phyloP scores from a whole-genome alignment of 2,113 vertebrate genomes.

The Hirundichthys speculiger region DNA sequence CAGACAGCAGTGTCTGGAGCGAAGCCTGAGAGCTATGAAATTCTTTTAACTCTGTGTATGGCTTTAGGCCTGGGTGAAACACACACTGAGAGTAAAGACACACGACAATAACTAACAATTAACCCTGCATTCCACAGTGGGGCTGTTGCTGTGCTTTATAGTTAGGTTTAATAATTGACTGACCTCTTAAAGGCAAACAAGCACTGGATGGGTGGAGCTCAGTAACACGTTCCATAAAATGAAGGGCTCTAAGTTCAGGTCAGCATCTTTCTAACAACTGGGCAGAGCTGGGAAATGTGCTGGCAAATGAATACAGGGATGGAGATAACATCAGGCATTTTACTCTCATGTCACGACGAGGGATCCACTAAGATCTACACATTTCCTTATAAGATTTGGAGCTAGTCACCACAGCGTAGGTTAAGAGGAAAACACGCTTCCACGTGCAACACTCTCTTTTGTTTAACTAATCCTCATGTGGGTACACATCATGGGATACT shows the following conservation, averaged over 20 bases:
- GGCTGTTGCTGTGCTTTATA: conserved; percentile 65
- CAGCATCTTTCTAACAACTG: conserved; percentile 62
- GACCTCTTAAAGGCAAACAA: conserved; percentile 56
- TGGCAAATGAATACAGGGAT: conserved; percentile 71
- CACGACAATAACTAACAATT: conserved; percentile 75
- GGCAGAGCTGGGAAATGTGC: conserved; percentile 41
- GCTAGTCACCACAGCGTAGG: too few relatives aligned
- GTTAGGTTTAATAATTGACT: conserved; percentile 76
- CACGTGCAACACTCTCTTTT: conserved; percentile 38
- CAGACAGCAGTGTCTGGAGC: conserved; percentile 27
- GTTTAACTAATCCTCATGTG: conserved; percentile 31
- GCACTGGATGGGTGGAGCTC: conserved; percentile 42
- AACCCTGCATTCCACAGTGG: conserved; percentile 69
- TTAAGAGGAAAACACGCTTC: conserved; percentile 20
- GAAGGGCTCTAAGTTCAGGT: conserved; percentile 58
- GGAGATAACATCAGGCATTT: conserved; percentile 47
- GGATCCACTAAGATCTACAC: conserved; percentile 35
- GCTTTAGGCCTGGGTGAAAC: conserved; percentile 56
- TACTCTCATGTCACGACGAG: conserved; percentile 44
- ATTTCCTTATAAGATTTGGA: too few relatives aligned
- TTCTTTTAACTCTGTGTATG: conserved; percentile 29
- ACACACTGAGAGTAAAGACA: conserved; percentile 40
- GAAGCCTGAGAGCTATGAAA: conserved; percentile 35
- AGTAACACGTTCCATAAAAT: conserved; percentile 70
- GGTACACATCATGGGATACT: conserved; percentile 31